Percentiles rank a stretch among this genome's conserved stretches.
These are phyloP conservation scores for Machimus rusticus DNA, from an alignment of 2,888 invertebrate genomes.

Conservation along the genomic window DNA sequence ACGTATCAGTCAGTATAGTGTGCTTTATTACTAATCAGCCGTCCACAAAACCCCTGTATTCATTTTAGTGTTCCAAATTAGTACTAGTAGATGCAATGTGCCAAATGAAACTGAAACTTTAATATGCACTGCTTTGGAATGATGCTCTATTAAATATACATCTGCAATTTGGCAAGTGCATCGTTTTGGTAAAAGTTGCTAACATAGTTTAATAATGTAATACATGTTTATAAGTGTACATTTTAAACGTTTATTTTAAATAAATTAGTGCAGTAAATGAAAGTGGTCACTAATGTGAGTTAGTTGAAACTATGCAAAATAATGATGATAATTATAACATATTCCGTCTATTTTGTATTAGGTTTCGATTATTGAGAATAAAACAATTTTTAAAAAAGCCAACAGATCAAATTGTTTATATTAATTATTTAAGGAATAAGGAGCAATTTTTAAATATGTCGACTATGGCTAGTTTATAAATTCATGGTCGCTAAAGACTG, in stretches of 20 bases:
- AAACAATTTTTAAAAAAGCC: not conserved
- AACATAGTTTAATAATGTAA: not conserved
- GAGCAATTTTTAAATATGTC: too few relatives aligned
- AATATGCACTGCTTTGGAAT: not conserved
- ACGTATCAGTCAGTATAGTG: not conserved
- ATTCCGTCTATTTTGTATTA: not conserved
- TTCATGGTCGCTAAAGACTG: too few relatives aligned
- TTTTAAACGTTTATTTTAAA: not conserved
- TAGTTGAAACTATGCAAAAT: not conserved
- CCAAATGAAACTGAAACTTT: not conserved
- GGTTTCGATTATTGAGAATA: not conserved
- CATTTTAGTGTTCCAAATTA: not conserved
- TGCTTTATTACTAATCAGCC: not conserved
- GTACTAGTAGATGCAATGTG: not conserved
- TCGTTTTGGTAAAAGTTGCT: not conserved
- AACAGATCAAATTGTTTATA: too few relatives aligned
- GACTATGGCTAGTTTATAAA: too few relatives aligned
- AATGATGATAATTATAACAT: not conserved
- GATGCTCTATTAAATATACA: not conserved
- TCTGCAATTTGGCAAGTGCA: not conserved
- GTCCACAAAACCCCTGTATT: not conserved
- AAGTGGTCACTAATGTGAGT: not conserved
- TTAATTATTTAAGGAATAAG: too few relatives aligned
- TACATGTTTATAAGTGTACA: not conserved
- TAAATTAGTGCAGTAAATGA: not conserved